A percentile compares a stretch with the other conserved stretches of the same genome.
These are phyloP conservation scores for Smutsia gigantea DNA, from an alignment of 2,797 vertebrate genomes.

Conservation along the genomic window DNA sequence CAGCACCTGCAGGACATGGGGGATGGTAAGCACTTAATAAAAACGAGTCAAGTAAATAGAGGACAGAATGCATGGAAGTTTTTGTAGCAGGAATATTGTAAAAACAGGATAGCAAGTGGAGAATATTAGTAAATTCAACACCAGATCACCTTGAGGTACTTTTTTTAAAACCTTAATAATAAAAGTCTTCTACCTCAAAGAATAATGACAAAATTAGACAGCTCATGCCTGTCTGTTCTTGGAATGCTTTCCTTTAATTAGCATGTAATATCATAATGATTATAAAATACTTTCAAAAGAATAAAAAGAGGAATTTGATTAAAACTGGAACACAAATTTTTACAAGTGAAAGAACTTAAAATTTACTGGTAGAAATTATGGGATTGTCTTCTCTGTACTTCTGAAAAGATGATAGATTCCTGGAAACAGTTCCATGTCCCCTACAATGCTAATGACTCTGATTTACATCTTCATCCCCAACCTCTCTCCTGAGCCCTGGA, in stretches of 20 bases:
- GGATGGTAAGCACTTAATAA: not conserved
- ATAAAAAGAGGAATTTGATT: conserved; percentile 10
- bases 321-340: conserved; percentile 16
- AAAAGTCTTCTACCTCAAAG: not conserved
- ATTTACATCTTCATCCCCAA: not conserved
- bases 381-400: not conserved
- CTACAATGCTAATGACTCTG: not conserved
- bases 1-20: not conserved
- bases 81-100: not conserved
- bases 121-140: not conserved
- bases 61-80: not conserved
- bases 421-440: not conserved
- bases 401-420: not conserved
- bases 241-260: conserved; percentile 3
- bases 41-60: not conserved
- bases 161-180: not conserved
- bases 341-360: not conserved
- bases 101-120: not conserved
- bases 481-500: not conserved
- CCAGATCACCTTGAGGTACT: not conserved
- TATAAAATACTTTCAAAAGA: not conserved
- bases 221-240: not conserved
- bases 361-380: not conserved
- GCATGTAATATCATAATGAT: not conserved
- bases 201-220: conserved; percentile 14